A percentile compares a stretch with the other conserved stretches of the same genome.
Evolutionary conservation across 2,888 invertebrate species (phyloP).

Genomic region (Aspidiotus rigidus): DNA sequence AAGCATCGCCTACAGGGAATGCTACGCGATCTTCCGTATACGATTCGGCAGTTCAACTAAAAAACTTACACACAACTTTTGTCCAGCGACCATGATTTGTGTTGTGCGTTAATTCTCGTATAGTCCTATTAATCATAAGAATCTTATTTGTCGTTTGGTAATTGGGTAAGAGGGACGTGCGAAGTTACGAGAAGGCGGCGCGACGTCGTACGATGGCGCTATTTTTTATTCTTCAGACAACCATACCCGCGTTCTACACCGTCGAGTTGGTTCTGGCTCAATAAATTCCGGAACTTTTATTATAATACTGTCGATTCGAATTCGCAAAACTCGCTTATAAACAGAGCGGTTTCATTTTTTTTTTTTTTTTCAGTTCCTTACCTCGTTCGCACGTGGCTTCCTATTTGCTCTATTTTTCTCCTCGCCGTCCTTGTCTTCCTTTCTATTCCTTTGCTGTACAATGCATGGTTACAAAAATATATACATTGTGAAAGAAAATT

Average conservation of each 20-base stretch:
- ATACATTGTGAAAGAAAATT: too few relatives aligned
- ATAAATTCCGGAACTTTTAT: slow-evolving; percentile 28
- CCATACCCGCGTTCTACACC: slow-evolving; percentile 26
- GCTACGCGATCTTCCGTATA: too few relatives aligned
- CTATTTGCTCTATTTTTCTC: background rate
- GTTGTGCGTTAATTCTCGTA: background rate
- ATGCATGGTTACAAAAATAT: background rate
- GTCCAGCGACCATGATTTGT: background rate
- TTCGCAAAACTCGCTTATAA: slow-evolving; percentile 11
- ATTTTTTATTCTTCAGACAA: slow-evolving; percentile 26
- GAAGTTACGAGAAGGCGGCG: background rate
- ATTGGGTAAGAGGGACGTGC: background rate
- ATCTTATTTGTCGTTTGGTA: background rate
- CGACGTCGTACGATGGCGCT: slow-evolving; percentile 9
- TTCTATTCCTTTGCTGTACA: background rate
- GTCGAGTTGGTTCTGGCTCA: slow-evolving; percentile 29
- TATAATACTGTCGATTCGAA: slow-evolving; percentile 26
- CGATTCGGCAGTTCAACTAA: too few relatives aligned
- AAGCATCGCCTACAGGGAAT: too few relatives aligned
- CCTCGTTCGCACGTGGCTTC: too few relatives aligned
- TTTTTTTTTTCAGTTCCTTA: background rate
- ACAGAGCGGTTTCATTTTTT: background rate
- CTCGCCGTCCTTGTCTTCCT: background rate
- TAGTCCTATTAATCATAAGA: background rate
- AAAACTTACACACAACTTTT: background rate